phyloP scores from a whole-genome alignment of 2,888 invertebrate species.

The Diadegma fenestrale region DNA sequence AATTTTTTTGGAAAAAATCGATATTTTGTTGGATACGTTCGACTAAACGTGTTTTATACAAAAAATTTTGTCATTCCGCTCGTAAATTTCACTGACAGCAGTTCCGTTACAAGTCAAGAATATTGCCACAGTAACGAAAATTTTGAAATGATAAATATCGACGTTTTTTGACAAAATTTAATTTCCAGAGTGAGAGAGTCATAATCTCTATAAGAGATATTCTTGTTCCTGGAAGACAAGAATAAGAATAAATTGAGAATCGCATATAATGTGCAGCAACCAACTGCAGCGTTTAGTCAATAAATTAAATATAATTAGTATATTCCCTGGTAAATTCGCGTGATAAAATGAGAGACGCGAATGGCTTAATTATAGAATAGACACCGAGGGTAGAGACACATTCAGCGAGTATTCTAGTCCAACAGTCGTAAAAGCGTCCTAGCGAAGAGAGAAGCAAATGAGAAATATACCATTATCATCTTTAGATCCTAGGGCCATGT shows the following conservation, averaged over 20 bases:
- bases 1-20: no score
- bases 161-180: no score
- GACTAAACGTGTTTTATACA: no score
- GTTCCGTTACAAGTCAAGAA: no score
- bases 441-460: conserved; percentile 41
- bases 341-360: conserved; percentile 37
- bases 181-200: no score
- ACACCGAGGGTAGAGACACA: conserved; percentile 24
- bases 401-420: conserved; percentile 36
- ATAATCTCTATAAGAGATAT: neutral
- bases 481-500: conserved; percentile 26
- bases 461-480: conserved; percentile 56
- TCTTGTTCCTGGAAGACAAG: neutral
- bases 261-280: neutral
- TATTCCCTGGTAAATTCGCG: neutral
- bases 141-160: no score
- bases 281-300: neutral
- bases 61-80: no score
- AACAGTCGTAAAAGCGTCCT: conserved; percentile 48
- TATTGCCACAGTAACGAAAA: no score
- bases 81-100: no score
- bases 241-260: neutral
- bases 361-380: conserved; percentile 50
- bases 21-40: no score
- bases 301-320: conserved; percentile 47